These are phyloP conservation scores for Lerista edwardsae DNA, from an alignment of 2,797 vertebrate genomes.

Conservation along the genomic window DNA sequence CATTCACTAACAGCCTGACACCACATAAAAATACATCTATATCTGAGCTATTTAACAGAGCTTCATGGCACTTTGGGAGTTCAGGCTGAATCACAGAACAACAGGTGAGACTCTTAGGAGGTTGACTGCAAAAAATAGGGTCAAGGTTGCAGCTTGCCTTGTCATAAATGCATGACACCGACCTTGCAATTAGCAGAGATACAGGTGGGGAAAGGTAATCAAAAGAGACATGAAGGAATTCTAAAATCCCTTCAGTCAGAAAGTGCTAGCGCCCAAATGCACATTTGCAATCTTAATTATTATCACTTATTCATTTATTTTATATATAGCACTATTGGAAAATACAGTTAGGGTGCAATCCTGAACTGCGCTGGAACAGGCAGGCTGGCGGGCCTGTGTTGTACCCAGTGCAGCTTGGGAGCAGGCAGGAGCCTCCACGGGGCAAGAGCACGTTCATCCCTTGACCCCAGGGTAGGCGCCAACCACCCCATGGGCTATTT, in stretches of 20 bases:
- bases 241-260: conserved; percentile 7
- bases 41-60: not conserved
- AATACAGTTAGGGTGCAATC: not conserved
- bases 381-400: too few relatives aligned
- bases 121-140: conserved; percentile 7
- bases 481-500: too few relatives aligned
- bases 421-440: too few relatives aligned
- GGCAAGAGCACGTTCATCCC: too few relatives aligned
- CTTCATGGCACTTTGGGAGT: not conserved
- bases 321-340: conserved; percentile 13
- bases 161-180: not conserved
- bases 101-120: not conserved
- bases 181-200: conserved; percentile 12
- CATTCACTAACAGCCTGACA: not conserved
- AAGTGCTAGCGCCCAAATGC: not conserved
- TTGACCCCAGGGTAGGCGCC: too few relatives aligned
- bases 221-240: conserved; percentile 3
- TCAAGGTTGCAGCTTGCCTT: not conserved
- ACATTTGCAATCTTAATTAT: not conserved
- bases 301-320: conserved; percentile 11
- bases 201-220: conserved; percentile 1
- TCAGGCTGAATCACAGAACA: not conserved
- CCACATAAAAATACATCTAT: not conserved
- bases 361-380: not conserved
- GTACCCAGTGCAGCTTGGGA: too few relatives aligned